Conservation (phyloP, 2,888 invertebrate genomes). For the Drosophila phalerata region DNA sequence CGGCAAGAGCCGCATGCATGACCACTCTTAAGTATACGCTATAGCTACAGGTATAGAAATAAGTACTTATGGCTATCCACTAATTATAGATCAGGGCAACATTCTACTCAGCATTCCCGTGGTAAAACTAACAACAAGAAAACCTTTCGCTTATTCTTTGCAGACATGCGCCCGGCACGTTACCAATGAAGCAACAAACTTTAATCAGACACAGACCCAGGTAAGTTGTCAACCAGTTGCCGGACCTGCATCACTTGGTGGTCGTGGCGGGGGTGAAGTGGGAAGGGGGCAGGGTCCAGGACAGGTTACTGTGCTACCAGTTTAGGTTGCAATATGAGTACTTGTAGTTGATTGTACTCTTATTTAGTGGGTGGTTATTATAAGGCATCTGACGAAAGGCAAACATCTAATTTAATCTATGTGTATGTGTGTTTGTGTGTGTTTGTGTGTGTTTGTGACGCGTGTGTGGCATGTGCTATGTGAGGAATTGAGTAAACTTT, state of each 20-base stretch:
- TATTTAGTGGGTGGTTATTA: slow-evolving; percentile 42
- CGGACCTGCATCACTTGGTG: slow-evolving; percentile 5
- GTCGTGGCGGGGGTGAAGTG: background rate
- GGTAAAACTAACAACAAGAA: slow-evolving; percentile 52
- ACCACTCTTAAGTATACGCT: slow-evolving; percentile 37
- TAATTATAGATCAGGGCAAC: slow-evolving; percentile 62
- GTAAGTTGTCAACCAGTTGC: slow-evolving; percentile 68
- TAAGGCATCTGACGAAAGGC: slow-evolving; percentile 30
- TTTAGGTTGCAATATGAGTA: slow-evolving; percentile 44
- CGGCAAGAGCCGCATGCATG: slow-evolving; percentile 46
- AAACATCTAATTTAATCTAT: slow-evolving; percentile 58
- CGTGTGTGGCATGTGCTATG: slow-evolving; percentile 45
- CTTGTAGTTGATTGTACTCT: slow-evolving; percentile 8
- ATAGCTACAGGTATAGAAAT: slow-evolving; percentile 14
- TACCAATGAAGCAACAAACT: slow-evolving; percentile 76
- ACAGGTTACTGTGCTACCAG: slow-evolving; percentile 45
- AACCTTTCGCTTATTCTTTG: slow-evolving; percentile 46
- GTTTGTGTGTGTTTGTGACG: slow-evolving; percentile 8
- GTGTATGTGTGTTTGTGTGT: background rate
- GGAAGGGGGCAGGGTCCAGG: background rate
- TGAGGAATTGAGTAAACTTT: slow-evolving; percentile 65
- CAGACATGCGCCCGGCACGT: slow-evolving; percentile 77
- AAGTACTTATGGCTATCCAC: slow-evolving; percentile 60
- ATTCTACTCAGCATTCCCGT: slow-evolving; percentile 61
- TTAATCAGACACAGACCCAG: slow-evolving; percentile 77